phyloP scores from a whole-genome alignment of 2,888 invertebrate genomes.

The Synanthedon myopaeformis region DNA sequence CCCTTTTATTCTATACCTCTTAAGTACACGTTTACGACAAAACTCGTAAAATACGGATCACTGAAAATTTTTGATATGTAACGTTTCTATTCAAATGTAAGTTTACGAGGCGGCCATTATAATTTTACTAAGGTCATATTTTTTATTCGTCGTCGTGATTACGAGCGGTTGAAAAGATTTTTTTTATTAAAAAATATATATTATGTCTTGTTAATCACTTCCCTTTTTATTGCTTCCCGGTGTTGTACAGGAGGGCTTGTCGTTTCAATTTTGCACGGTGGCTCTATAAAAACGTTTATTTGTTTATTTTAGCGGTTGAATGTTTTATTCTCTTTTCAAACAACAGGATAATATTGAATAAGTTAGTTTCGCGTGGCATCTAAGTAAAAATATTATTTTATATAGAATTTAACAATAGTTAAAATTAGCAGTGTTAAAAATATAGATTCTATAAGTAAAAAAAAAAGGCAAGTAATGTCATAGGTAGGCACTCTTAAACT shows the following conservation, averaged over 20 bases:
- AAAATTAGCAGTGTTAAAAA: too few species aligned
- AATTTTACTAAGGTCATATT: slow-evolving; percentile 66
- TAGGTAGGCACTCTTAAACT: too few species aligned
- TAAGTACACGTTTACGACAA: slow-evolving; percentile 67
- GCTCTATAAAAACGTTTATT: neutral
- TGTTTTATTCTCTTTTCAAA: neutral
- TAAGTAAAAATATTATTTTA: too few species aligned
- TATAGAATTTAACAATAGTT: too few species aligned
- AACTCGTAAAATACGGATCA: slow-evolving; percentile 68
- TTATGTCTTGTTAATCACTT: neutral
- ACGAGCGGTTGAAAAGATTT: slow-evolving; percentile 57
- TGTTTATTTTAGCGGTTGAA: neutral
- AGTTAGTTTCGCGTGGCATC: too few species aligned
- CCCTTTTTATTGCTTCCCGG: neutral
- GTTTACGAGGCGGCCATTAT: slow-evolving; percentile 63
- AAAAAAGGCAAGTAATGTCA: too few species aligned
- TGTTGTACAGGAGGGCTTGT: neutral
- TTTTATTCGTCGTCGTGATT: slow-evolving; percentile 50
- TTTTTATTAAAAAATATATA: slow-evolving; percentile 14
- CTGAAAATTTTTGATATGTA: slow-evolving; percentile 71
- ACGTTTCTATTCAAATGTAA: slow-evolving; percentile 67
- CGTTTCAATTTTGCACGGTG: neutral
- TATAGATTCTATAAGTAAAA: too few species aligned
- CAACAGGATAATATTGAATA: too few species aligned
- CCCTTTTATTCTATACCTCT: slow-evolving; percentile 48